phyloP scores from a whole-genome alignment of 2,888 invertebrate genomes.

The Gymnoscelis rufifasciata region DNA sequence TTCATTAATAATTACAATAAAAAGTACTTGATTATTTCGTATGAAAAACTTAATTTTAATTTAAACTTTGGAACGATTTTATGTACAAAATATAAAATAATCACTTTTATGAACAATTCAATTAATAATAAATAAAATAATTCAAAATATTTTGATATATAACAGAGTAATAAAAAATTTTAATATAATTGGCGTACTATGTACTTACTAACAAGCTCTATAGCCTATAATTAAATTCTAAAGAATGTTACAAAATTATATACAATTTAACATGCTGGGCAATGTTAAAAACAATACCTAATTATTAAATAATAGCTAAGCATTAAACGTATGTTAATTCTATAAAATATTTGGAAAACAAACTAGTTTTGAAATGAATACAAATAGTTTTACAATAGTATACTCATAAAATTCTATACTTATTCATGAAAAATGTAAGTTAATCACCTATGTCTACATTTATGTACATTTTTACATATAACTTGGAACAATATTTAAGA shows the following conservation, averaged over 20 bases:
- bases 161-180: not conserved
- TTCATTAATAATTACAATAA: no score
- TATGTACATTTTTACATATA: not conserved
- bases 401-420: no score
- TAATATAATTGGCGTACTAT: constrained; percentile 7
- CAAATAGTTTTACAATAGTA: no score
- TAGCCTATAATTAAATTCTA: constrained; percentile 4
- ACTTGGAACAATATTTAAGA: not conserved
- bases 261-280: constrained; percentile 28
- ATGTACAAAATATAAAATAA: no score
- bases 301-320: not conserved
- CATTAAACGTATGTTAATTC: no score
- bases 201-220: constrained; percentile 7
- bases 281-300: constrained; percentile 17
- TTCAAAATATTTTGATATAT: not conserved
- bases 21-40: no score
- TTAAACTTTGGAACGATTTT: not conserved
- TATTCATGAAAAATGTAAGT: no score
- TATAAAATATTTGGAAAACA: no score
- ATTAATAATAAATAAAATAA: not conserved
- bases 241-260: constrained; percentile 8
- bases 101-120: not conserved
- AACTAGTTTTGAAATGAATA: no score
- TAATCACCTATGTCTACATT: constrained; percentile 3
- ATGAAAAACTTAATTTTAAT: no score